These are phyloP conservation scores for Urocynchramus pylzowi DNA, from an alignment of 2,113 vertebrate species.

Conservation along the genomic window DNA sequence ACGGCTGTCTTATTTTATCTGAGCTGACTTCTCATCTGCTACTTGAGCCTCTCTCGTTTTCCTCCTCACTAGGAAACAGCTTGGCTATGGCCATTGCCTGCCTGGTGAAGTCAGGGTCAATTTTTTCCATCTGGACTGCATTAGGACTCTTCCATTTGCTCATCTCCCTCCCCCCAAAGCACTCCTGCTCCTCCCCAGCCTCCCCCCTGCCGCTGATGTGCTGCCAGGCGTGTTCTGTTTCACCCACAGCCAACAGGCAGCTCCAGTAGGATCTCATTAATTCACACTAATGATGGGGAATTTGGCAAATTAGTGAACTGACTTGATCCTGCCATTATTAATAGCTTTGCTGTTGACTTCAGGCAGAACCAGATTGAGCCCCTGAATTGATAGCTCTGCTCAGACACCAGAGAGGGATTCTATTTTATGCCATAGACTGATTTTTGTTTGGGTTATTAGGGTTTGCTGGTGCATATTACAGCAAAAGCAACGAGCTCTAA, in stretches of 20 bases:
- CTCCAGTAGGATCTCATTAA: conserved; percentile 66
- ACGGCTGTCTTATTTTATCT: conserved; percentile 36
- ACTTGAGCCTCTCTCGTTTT: conserved; percentile 23
- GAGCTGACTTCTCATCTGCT: conserved; percentile 34
- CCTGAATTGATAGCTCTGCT: conserved; percentile 6
- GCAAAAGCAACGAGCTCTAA: conserved; percentile 19
- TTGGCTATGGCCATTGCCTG: conserved; percentile 42
- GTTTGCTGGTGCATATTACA: background rate
- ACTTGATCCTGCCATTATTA: conserved; percentile 59
- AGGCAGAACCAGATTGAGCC: background rate
- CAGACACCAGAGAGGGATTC: background rate
- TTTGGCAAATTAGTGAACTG: conserved; percentile 66
- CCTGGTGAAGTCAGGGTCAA: conserved; percentile 66
- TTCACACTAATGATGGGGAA: conserved; percentile 66
- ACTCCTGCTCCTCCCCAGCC: background rate
- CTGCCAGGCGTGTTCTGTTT: conserved; percentile 51
- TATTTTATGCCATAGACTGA: background rate
- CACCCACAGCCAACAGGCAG: conserved; percentile 62
- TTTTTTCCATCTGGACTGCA: conserved; percentile 64
- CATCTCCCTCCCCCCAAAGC: conserved; percentile 50
- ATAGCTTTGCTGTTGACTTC: conserved; percentile 42
- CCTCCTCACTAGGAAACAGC: conserved; percentile 51
- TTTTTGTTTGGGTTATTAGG: conserved; percentile 19
- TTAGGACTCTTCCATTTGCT: conserved; percentile 61
- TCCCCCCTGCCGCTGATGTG: conserved; percentile 24